phyloP scores from a whole-genome alignment of 2,113 vertebrate genomes.

The Daphoenositta chrysoptera region DNA sequence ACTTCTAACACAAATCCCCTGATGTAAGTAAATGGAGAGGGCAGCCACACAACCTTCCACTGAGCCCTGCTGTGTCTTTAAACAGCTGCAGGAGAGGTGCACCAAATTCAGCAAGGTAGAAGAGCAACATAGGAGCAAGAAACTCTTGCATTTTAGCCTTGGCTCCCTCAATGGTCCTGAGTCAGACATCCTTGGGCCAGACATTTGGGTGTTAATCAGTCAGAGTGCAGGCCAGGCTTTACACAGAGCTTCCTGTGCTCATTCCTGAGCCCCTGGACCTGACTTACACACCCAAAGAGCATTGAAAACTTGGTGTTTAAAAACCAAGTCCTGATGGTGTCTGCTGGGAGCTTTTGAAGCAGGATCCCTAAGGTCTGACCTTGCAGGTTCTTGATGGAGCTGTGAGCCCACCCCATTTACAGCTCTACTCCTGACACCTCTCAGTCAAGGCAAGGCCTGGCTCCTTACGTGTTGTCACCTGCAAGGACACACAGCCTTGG shows the following conservation, averaged over 20 bases:
- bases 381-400: background rate
- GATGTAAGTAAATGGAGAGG: background rate
- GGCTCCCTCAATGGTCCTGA: background rate
- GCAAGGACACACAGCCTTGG: background rate
- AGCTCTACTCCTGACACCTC: accelerated
- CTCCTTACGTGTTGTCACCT: background rate
- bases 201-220: background rate
- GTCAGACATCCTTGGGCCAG: background rate
- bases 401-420: background rate
- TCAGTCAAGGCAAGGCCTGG: background rate
- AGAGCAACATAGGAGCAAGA: background rate
- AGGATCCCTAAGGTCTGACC: background rate
- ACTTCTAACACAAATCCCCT: background rate
- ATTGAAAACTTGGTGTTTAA: accelerated
- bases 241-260: background rate
- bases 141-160: background rate
- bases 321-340: background rate
- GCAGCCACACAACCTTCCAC: background rate
- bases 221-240: background rate
- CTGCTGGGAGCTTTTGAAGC: background rate
- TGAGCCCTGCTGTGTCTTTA: background rate
- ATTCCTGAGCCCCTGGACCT: background rate
- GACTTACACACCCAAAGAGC: background rate
- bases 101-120: background rate
- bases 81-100: background rate